A percentile compares a stretch with the other conserved stretches of the same genome.
These are phyloP conservation scores for Gobionotothen gibberifrons DNA, from an alignment of 2,797 vertebrate species.

Conservation along the genomic window DNA sequence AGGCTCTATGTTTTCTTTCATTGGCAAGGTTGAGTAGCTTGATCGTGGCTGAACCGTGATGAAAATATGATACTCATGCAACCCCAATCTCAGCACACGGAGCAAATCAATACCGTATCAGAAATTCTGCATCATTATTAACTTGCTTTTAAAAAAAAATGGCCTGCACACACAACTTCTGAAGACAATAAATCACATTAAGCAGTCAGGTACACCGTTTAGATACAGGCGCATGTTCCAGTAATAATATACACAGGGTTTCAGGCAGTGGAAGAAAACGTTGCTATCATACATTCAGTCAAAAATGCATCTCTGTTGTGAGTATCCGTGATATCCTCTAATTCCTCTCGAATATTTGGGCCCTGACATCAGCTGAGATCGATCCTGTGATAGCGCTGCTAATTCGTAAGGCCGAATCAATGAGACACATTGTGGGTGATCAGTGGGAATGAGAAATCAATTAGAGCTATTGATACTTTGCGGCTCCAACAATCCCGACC, in stretches of 20 bases:
- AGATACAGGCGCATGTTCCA: constrained; percentile 61
- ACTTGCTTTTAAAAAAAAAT: constrained; percentile 34
- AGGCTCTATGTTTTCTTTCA: constrained; percentile 23
- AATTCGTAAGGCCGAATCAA: constrained; percentile 72
- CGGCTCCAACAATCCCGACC: constrained; percentile 50
- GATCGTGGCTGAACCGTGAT: constrained; percentile 21
- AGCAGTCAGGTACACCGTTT: constrained; percentile 62
- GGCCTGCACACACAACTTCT: constrained; percentile 60
- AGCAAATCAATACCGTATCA: constrained; percentile 40
- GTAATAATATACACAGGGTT: constrained; percentile 61
- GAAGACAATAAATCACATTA: constrained; percentile 66
- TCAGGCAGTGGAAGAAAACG: constrained; percentile 49
- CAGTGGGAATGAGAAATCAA: constrained; percentile 79
- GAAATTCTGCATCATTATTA: constrained; percentile 24
- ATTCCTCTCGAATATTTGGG: constrained; percentile 45
- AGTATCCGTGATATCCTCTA: constrained; percentile 19
- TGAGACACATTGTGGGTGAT: constrained; percentile 74
- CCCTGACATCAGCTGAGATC: constrained; percentile 48
- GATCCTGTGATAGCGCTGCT: constrained; percentile 61
- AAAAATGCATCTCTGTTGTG: constrained; percentile 36
- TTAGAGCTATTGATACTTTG: constrained; percentile 66
- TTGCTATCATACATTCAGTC: constrained; percentile 63
- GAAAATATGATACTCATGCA: constrained; percentile 52
- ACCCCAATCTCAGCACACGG: constrained; percentile 40
- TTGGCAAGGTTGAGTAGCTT: constrained; percentile 22